phyloP scores from a whole-genome alignment of 2,797 vertebrate genomes.

The Chromobotia macracanthus region DNA sequence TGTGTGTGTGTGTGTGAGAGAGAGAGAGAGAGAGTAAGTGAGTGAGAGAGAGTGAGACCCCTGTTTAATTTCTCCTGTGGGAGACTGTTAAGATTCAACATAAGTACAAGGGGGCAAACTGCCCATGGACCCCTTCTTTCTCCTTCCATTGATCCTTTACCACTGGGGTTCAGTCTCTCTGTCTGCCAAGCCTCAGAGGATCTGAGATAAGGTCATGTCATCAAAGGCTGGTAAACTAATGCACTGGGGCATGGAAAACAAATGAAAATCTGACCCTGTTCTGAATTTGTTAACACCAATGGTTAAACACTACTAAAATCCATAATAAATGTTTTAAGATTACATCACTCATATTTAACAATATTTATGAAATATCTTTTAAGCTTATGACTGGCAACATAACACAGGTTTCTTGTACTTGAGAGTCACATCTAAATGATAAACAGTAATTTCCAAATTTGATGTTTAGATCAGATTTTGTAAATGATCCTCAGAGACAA shows the following conservation, averaged over 20 bases:
- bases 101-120: neutral
- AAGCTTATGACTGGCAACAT: neutral
- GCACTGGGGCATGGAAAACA: neutral
- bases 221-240: neutral
- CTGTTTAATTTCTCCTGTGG: constrained; percentile 10
- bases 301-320: too few relatives aligned
- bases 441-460: neutral
- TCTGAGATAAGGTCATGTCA: constrained; percentile 21
- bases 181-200: neutral
- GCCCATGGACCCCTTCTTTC: neutral
- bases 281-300: too few relatives aligned
- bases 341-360: neutral
- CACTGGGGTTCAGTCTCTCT: constrained; percentile 8
- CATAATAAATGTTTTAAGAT: neutral
- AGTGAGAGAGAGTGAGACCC: too few relatives aligned
- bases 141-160: constrained; percentile 28
- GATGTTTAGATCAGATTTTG: neutral
- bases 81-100: constrained; percentile 4
- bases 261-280: neutral
- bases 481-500: neutral
- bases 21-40: neutral
- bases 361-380: neutral
- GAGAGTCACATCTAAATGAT: neutral
- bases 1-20: neutral
- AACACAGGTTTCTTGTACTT: neutral